Evolutionary conservation across 2,888 invertebrate genomes (phyloP).

Genomic region (Rhimphoctona megacephalus): DNA sequence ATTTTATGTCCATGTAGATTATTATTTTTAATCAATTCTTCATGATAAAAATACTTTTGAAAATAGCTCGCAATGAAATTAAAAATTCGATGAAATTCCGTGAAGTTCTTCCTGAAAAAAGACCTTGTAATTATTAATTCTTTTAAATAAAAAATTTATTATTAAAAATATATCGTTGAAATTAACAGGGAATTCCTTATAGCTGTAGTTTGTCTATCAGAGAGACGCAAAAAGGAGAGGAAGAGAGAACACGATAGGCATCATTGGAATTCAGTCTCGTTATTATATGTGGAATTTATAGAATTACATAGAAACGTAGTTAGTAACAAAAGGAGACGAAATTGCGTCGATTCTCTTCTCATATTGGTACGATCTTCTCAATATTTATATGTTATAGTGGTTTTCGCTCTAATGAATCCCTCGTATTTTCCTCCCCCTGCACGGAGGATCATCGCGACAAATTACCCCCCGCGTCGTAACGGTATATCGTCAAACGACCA

Average conservation of each 20-base stretch:
- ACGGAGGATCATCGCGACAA: slow-evolving; percentile 20
- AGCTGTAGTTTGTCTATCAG: not conserved
- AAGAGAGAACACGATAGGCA: not conserved
- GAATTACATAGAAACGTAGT: not conserved
- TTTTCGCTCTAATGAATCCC: slow-evolving; percentile 16
- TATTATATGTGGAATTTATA: slow-evolving; percentile 18
- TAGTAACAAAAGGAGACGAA: slow-evolving; percentile 15
- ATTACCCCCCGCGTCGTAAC: slow-evolving; percentile 50
- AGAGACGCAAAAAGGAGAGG: not conserved
- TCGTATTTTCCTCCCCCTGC: slow-evolving; percentile 2
- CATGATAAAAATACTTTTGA: not conserved
- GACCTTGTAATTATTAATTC: too few species aligned
- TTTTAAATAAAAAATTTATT: not conserved
- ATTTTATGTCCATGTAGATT: too few species aligned
- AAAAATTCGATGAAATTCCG: too few species aligned
- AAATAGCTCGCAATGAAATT: not conserved
- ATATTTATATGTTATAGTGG: not conserved
- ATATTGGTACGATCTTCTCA: not conserved
- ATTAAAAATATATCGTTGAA: not conserved
- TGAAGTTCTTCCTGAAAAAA: too few species aligned
- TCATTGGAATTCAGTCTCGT: slow-evolving; percentile 35
- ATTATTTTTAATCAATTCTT: too few species aligned
- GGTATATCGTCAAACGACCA: slow-evolving; percentile 30
- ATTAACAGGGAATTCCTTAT: not conserved
- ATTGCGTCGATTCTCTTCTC: slow-evolving; percentile 30